These are phyloP conservation scores for Poecile atricapillus DNA, from an alignment of 2,113 vertebrate species.

Conservation along the genomic window DNA sequence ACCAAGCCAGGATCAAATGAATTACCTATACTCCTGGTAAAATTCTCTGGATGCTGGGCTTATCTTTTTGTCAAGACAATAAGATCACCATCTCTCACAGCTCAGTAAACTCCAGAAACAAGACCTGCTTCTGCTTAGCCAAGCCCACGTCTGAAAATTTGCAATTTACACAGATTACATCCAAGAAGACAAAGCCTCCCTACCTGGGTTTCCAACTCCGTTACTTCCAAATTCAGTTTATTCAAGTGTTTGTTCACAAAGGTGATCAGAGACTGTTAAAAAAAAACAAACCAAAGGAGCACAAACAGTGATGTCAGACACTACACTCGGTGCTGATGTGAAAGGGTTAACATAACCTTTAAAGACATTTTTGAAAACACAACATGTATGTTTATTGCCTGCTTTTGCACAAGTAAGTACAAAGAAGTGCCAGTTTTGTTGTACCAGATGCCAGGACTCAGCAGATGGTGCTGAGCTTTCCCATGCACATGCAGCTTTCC, in stretches of 20 bases:
- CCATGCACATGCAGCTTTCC: background rate
- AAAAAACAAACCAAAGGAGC: background rate
- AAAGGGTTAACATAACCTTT: background rate
- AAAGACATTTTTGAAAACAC: background rate
- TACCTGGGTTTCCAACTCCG: conserved; percentile 86
- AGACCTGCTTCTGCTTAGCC: background rate
- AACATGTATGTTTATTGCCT: background rate
- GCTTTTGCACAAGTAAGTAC: background rate
- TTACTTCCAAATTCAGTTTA: conserved; percentile 88
- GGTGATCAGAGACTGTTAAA: conserved; percentile 81
- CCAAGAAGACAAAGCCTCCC: background rate
- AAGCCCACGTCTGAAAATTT: background rate
- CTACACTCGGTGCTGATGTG: background rate
- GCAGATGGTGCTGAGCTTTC: conserved; percentile 59
- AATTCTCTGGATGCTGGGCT: background rate
- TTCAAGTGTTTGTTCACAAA: conserved; percentile 89
- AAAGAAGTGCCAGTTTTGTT: background rate
- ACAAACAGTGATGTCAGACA: background rate
- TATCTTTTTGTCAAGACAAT: background rate
- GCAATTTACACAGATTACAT: background rate
- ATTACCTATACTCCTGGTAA: background rate
- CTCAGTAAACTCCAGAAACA: background rate
- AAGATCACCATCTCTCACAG: background rate
- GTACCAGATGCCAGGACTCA: background rate
- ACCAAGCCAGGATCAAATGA: background rate